Evolutionary conservation across 2,113 vertebrate species (phyloP).

Genomic region (Ceratotherium simum): DNA sequence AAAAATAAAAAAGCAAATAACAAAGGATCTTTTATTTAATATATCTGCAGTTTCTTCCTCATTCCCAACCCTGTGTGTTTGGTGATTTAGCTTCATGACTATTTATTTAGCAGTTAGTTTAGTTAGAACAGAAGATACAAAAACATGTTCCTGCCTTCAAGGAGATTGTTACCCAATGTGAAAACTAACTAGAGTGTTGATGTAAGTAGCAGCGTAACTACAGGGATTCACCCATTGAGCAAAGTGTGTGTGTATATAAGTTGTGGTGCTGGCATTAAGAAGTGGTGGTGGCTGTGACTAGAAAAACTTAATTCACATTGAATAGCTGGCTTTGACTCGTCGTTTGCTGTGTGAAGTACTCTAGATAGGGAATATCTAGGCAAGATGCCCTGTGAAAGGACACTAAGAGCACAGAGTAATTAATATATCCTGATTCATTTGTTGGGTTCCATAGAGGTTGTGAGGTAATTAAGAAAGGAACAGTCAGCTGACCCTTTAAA

Average conservation of each 20-base stretch:
- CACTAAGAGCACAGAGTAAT: not conserved
- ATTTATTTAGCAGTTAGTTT: conserved; percentile 40
- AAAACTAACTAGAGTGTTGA: not conserved
- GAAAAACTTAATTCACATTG: not conserved
- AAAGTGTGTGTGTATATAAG: not conserved
- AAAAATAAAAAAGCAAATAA: not conserved
- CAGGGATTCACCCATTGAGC: not conserved
- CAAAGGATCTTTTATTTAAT: not conserved
- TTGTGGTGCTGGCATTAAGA: not conserved
- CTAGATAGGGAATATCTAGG: not conserved
- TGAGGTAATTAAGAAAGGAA: not conserved
- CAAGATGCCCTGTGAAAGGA: not conserved
- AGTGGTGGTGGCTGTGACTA: not conserved
- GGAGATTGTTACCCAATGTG: not conserved
- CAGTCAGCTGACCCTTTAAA: not conserved
- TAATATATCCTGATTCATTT: not conserved
- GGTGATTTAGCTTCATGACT: not conserved
- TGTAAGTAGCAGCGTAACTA: not conserved
- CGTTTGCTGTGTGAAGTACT: not conserved
- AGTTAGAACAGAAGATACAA: not conserved
- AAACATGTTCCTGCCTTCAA: not conserved
- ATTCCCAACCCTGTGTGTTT: not conserved
- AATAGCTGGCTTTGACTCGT: not conserved
- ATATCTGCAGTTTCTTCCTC: not conserved
- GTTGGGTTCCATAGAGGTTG: not conserved